Percentiles rank a stretch among this genome's conserved stretches.
phyloP scores from a whole-genome alignment of 2,113 vertebrate species.

The Calidris pugnax region DNA sequence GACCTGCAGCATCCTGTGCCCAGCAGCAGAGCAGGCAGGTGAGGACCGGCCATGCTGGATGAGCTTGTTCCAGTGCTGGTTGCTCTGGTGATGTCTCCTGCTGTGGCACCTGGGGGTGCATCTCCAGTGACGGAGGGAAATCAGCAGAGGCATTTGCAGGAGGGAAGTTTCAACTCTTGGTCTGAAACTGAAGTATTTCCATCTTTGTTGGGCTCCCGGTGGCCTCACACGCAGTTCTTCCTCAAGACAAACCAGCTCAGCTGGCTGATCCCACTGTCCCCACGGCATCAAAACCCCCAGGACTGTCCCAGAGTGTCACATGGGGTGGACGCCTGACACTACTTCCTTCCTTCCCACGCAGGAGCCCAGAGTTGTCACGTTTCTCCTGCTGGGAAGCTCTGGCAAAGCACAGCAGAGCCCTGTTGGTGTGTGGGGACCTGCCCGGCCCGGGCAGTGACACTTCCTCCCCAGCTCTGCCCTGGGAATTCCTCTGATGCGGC shows the following conservation, averaged over 20 bases:
- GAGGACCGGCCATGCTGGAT: background rate
- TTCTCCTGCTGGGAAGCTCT: background rate
- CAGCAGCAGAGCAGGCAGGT: background rate
- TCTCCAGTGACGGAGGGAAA: background rate
- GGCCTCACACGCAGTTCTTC: background rate
- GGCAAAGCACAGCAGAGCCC: background rate
- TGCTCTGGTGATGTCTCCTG: background rate
- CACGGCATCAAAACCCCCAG: background rate
- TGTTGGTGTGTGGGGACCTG: background rate
- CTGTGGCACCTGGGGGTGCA: background rate
- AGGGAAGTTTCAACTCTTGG: background rate
- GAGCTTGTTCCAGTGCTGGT: background rate
- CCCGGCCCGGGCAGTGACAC: background rate
- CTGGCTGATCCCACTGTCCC: background rate
- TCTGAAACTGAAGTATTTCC: background rate
- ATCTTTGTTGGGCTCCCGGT: background rate
- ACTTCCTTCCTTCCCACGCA: background rate
- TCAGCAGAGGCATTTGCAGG: background rate
- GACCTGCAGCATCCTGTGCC: background rate
- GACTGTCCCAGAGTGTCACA: background rate
- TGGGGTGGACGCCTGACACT: background rate
- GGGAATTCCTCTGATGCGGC: slow-evolving; percentile 53
- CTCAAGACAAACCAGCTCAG: background rate
- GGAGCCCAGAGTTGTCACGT: accelerated
- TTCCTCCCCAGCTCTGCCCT: slow-evolving; percentile 4